These are phyloP conservation scores for Prolemur simus DNA, from an alignment of 2,113 vertebrate species.

Conservation along the genomic window DNA sequence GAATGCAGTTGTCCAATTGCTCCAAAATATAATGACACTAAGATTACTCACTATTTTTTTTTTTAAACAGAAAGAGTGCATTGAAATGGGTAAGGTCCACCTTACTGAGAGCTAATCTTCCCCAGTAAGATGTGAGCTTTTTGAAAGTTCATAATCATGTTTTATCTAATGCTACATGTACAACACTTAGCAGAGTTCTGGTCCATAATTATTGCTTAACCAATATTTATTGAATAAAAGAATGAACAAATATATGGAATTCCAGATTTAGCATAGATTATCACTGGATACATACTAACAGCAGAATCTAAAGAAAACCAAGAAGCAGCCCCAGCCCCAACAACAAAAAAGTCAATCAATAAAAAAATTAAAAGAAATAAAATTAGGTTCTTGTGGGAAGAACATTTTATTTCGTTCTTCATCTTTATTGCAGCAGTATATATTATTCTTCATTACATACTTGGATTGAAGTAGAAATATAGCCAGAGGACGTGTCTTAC, in stretches of 20 bases:
- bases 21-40: not conserved
- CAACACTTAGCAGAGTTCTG: not conserved
- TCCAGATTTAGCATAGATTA: not conserved
- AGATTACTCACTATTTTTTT: not conserved
- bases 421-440: not conserved
- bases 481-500: not conserved
- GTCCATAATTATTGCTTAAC: not conserved
- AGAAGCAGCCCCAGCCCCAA: no score
- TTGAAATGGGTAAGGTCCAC: conserved; percentile 20
- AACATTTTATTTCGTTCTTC: not conserved
- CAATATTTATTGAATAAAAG: conserved; percentile 20
- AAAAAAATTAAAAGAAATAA: no score
- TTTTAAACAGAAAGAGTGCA: not conserved
- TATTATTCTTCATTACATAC: not conserved
- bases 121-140: not conserved
- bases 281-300: not conserved
- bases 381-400: not conserved
- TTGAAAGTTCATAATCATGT: not conserved
- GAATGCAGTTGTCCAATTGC: not conserved
- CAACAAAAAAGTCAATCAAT: no score
- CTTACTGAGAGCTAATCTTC: not conserved
- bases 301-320: not conserved
- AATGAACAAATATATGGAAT: not conserved
- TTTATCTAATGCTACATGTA: not conserved
- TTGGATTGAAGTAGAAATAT: not conserved